These are phyloP conservation scores for Sardinella longiceps DNA, from an alignment of 2,797 vertebrate genomes.

Conservation along the genomic window DNA sequence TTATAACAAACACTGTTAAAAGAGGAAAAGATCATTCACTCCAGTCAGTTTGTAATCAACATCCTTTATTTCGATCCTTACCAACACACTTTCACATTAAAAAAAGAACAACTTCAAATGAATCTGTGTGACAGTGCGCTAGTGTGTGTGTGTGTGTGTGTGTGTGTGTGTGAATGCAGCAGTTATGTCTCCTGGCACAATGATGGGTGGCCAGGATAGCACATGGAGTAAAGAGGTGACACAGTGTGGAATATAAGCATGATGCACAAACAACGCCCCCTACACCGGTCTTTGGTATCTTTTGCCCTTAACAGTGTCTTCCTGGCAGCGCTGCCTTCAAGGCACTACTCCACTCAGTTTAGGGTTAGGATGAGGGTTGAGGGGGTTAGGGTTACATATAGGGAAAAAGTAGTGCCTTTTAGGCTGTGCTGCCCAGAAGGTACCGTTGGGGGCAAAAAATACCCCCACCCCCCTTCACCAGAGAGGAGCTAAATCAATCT, in stretches of 20 bases:
- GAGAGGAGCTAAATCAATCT: neutral
- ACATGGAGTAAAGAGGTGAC: neutral
- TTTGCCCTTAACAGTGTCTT: too few relatives aligned
- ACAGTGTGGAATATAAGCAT: neutral
- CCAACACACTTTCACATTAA: constrained; percentile 52
- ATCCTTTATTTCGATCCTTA: constrained; percentile 36
- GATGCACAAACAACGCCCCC: neutral
- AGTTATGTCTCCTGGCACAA: constrained; percentile 16
- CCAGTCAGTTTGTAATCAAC: constrained; percentile 19
- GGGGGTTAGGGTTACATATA: too few relatives aligned
- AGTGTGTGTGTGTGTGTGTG: neutral
- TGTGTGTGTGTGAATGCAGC: neutral
- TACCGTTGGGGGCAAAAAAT: too few relatives aligned
- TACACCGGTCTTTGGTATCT: too few relatives aligned
- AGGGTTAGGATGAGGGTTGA: too few relatives aligned
- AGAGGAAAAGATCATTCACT: neutral
- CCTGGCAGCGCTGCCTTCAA: too few relatives aligned
- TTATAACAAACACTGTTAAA: too few relatives aligned
- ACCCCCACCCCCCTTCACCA: neutral
- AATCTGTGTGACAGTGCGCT: neutral
- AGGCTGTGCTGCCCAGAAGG: too few relatives aligned
- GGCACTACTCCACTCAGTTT: too few relatives aligned
- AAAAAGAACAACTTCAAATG: constrained; percentile 48
- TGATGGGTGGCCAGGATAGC: neutral
- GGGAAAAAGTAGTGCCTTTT: too few relatives aligned